Evolutionary conservation across 2,888 invertebrate genomes (phyloP).

Genomic region (Netelia inedita): DNA sequence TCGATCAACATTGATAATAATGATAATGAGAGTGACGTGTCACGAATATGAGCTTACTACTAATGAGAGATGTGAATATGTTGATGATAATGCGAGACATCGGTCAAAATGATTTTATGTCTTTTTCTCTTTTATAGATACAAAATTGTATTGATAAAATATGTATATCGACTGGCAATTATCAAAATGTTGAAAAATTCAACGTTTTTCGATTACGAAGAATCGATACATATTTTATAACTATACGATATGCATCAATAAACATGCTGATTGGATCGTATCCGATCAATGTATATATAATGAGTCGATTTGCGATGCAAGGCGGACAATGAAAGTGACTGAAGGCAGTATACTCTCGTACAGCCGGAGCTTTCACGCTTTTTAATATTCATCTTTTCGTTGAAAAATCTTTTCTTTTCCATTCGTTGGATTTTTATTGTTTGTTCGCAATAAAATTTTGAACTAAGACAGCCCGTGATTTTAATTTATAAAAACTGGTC

Average conservation of each 20-base stretch:
- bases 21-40: conserved; percentile 79
- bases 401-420: conserved; percentile 22
- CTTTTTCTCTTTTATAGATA: conserved; percentile 8
- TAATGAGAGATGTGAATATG: conserved; percentile 64
- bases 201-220: conserved; percentile 2
- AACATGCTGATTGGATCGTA: conserved; percentile 6
- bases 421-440: conserved; percentile 41
- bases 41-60: conserved; percentile 70
- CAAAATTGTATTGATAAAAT: neutral
- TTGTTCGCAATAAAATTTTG: conserved; percentile 19
- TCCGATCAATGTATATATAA: conserved; percentile 20
- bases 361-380: conserved; percentile 68
- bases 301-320: conserved; percentile 62
- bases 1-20: conserved; percentile 72
- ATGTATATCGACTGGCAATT: conserved; percentile 14
- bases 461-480: conserved; percentile 70
- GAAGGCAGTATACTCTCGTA: conserved; percentile 71
- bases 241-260: conserved; percentile 3
- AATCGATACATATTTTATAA: neutral
- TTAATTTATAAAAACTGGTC: conserved; percentile 74
- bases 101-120: conserved; percentile 58
- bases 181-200: conserved; percentile 1
- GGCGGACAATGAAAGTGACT: conserved; percentile 70
- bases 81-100: conserved; percentile 63
- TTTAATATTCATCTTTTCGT: conserved; percentile 14